Base-by-base conservation (phyloP, 1,140 invertebrate genomes). In the Tetragonula clypearis region DNA sequence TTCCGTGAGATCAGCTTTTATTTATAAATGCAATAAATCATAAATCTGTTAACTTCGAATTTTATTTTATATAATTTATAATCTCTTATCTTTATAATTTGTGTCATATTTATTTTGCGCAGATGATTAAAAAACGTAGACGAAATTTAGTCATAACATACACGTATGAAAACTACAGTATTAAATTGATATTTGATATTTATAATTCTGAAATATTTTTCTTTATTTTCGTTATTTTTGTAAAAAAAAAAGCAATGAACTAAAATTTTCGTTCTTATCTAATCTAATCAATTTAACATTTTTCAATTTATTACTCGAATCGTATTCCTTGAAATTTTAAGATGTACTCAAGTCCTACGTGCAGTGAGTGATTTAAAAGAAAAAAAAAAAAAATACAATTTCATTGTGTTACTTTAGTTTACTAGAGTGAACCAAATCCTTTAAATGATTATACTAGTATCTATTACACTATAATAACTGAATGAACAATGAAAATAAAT, bases 211-310 rank as follows among this genome's bases (percentile, higher is more conserved):
- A 69, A 23, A 35, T 49, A 49, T 21, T 15, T 15, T 49, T n/a
- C 21, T 72, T 41, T 0, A 12, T 23, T 49, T n/a, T 23, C 12
- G 12, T 72, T 6, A 19, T 1, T 60, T 60, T 21, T 41, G 60
- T 23, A 58, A 23, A 11, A 76, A 11, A 76, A 60, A 21, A 60
- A 21, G 30, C 17, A 41, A 23, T 35, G 12, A 60, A 60, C 19
- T 23, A 26, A n/a, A 21, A 30, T 30, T 75, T 12, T 35, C 17
- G 14, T 15, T 19, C 19, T 76, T 76, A 76, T 58, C 55, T 76
- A 76, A 74, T 74, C n/a, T 55, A 74, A 74, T 74, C n/a, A 30
- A 21, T 74, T 30, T 26, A 55, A 14, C 26, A 49, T n/a, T 21
- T 21, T 17, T 17, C 11, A 26, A 73, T 73, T 23, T 73, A 73